Evolutionary conservation across 2,888 invertebrate species (phyloP), one percentile per base, ranked within the genome.

Genomic region (Scaptomyza cyrtandrae): DNA sequence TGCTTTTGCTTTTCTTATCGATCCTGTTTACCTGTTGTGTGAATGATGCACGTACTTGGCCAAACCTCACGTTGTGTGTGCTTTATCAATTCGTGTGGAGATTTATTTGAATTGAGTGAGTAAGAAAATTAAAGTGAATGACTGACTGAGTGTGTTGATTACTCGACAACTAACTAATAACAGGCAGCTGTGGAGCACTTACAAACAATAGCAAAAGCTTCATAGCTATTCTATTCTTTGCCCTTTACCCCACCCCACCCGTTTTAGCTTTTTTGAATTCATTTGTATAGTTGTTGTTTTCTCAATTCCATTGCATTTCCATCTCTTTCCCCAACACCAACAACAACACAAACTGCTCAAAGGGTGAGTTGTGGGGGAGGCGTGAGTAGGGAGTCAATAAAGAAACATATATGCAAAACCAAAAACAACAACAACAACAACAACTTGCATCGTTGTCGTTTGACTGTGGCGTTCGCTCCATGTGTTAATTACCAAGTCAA

Each of bases 401-500:
- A n/a, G n/a, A n/a, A n/a, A n/a, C n/a, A n/a, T n/a, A n/a, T n/a
- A n/a, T 49, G 2, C 9, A 49, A 13, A 13, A 7, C 49, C n/a
- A n/a, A 31, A 31, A 9, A 1, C 0, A 27, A 27, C 4, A 27
- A 6, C 27, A 27, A 27, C 27, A 27, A 27, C 27, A 27, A 14
- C n/a, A n/a, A 29, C 27, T 56, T 35, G n/a, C 10, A 13, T 24
- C 10, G 37, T 52, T 31, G 43, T 46, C 44, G 57, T 31, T n/a
- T n/a, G n/a, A n/a, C n/a, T n/a, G n/a, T n/a, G n/a, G n/a, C n/a
- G n/a, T n/a, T n/a, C n/a, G n/a, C 66, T 35, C 39, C 81, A 78
- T 81, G 79, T 82, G 83, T 80, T 88, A 82, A 83, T 83, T 88
- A 70, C 78, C 86, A 83, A 83, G 83, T 83, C 83, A 83, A 88